A percentile compares a stretch with the other conserved stretches of the same genome.
phyloP scores from a whole-genome alignment of 2,888 invertebrate genomes.

The Stenchaetothrips biformis region DNA sequence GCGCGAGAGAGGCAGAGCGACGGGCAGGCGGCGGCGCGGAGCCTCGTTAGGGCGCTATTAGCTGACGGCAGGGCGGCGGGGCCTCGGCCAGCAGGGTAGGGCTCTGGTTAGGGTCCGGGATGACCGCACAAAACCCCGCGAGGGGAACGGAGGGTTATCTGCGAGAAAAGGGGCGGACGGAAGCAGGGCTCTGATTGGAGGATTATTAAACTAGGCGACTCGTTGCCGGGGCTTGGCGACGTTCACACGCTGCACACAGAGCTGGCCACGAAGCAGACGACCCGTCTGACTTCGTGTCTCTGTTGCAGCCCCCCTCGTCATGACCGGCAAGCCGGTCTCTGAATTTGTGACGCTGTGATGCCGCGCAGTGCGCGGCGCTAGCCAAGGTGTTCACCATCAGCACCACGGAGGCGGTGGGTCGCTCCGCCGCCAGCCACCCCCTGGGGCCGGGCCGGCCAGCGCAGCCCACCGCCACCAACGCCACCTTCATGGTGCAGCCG shows the following conservation, averaged over 20 bases:
- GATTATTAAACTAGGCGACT: not conserved
- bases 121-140: not conserved
- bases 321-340: too few species aligned
- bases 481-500: slow-evolving; percentile 19
- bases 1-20: too few species aligned
- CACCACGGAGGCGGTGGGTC: slow-evolving; percentile 9
- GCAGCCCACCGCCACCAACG: not conserved
- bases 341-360: not conserved
- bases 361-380: not conserved
- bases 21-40: not conserved
- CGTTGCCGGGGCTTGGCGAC: not conserved
- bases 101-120: not conserved
- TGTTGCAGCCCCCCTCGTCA: too few species aligned
- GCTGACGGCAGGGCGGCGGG: not conserved
- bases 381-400: slow-evolving; percentile 20
- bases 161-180: not conserved
- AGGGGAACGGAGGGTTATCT: not conserved
- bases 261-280: too few species aligned
- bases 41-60: slow-evolving; percentile 7
- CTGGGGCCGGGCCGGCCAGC: too few species aligned
- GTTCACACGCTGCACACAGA: not conserved
- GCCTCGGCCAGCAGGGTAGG: not conserved
- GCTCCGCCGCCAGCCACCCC: too few species aligned
- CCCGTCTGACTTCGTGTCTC: too few species aligned
- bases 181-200: not conserved